Evolutionary conservation across 2,797 vertebrate genomes (phyloP).

Genomic region (Lutjanus argentimaculatus): DNA sequence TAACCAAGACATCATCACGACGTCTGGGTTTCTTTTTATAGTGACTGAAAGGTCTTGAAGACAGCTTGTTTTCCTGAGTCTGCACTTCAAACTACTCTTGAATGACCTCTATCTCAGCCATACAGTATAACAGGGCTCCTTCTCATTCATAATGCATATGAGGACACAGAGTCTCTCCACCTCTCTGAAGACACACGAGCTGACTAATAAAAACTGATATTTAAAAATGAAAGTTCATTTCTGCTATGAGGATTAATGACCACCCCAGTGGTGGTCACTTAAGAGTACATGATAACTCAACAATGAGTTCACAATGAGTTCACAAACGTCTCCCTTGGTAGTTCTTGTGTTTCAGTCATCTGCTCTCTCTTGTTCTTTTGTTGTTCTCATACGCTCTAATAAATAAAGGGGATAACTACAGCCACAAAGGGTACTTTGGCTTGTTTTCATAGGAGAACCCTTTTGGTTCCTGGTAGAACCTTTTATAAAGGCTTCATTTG

Average conservation of each 20-base stretch:
- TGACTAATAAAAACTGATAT: constrained; percentile 71
- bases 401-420: no score
- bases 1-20: constrained; percentile 36
- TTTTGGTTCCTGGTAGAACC: no score
- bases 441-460: no score
- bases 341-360: background rate
- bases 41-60: constrained; percentile 54
- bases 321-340: constrained; percentile 2
- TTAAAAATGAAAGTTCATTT: constrained; percentile 63
- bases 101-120: constrained; percentile 50
- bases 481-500: no score
- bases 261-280: constrained; percentile 26
- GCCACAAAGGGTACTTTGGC: no score
- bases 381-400: background rate
- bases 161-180: constrained; percentile 40
- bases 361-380: background rate
- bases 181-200: constrained; percentile 54
- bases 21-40: constrained; percentile 31
- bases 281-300: constrained; percentile 37
- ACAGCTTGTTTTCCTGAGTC: constrained; percentile 62
- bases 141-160: constrained; percentile 68
- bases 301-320: constrained; percentile 17
- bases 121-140: constrained; percentile 23
- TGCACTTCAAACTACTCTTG: constrained; percentile 56
- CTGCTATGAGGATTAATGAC: constrained; percentile 51